phyloP scores from a whole-genome alignment of 2,888 invertebrate species.

The Ryuthela nishihirai region DNA sequence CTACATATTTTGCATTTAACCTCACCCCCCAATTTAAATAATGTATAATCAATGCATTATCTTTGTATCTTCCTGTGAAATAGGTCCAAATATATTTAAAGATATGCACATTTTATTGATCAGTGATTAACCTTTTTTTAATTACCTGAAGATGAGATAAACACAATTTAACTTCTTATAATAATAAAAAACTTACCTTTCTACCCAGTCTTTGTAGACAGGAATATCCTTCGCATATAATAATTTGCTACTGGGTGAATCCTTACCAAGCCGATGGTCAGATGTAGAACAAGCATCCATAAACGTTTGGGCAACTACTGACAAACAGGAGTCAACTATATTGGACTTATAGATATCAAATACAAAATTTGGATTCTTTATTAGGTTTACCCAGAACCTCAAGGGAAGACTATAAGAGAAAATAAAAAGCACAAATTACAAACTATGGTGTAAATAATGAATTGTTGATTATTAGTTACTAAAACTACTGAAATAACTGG shows the following conservation, averaged over 20 bases:
- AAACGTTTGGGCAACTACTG: constrained; percentile 98
- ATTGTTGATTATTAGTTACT: too few species aligned
- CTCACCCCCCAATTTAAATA: too few species aligned
- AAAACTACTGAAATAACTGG: too few species aligned
- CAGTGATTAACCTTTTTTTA: too few species aligned
- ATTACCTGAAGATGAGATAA: neutral
- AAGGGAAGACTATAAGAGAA: constrained; percentile 58
- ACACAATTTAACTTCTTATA: too few species aligned
- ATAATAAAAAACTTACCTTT: constrained; percentile 89
- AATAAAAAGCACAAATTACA: too few species aligned
- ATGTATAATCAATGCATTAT: too few species aligned
- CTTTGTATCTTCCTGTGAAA: too few species aligned
- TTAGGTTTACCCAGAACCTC: constrained; percentile 98
- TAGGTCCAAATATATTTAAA: neutral
- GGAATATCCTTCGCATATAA: constrained; percentile 99
- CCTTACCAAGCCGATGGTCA: constrained; percentile 96
- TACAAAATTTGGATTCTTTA: constrained; percentile 99
- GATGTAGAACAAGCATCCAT: constrained; percentile 99
- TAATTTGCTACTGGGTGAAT: constrained; percentile 97
- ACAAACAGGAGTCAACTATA: constrained; percentile 96
- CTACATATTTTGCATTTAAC: too few species aligned
- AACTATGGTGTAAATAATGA: too few species aligned
- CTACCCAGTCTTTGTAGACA: constrained; percentile 98
- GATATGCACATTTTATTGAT: too few species aligned
- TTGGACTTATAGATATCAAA: constrained; percentile 99